These are phyloP conservation scores for Austrolebias charrua DNA, from an alignment of 2,797 vertebrate species.

Conservation along the genomic window DNA sequence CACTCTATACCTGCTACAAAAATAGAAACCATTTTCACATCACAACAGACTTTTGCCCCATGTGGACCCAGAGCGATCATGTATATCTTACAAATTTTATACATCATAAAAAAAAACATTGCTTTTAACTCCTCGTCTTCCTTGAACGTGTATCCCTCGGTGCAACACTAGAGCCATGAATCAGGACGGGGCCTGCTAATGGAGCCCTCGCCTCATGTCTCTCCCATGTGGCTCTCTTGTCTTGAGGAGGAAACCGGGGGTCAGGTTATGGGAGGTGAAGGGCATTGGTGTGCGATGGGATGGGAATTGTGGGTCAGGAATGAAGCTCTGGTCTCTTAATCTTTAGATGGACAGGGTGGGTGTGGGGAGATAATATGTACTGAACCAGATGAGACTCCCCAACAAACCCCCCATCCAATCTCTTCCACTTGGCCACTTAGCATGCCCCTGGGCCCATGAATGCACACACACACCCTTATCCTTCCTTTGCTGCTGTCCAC, in stretches of 20 bases:
- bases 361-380: conserved; percentile 3
- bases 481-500: conserved; percentile 33
- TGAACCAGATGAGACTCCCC: conserved; percentile 55
- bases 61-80: too few species aligned
- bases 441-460: conserved; percentile 39
- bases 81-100: conserved; percentile 9
- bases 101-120: conserved; percentile 37
- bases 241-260: conserved; percentile 50
- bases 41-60: too few species aligned
- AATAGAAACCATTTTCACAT: not conserved
- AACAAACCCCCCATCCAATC: not conserved
- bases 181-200: conserved; percentile 60
- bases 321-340: conserved; percentile 55
- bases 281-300: conserved; percentile 12
- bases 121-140: conserved; percentile 49
- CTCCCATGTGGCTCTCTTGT: conserved; percentile 62
- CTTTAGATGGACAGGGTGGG: conserved; percentile 44
- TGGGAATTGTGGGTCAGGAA: conserved; percentile 66
- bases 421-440: conserved; percentile 51
- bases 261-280: conserved; percentile 5
- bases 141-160: conserved; percentile 14
- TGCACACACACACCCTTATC: conserved; percentile 38
- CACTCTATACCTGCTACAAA: not conserved
- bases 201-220: conserved; percentile 68
- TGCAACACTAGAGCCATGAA: conserved; percentile 33